These are phyloP conservation scores for Plebejus argus DNA, from an alignment of 2,888 invertebrate genomes.

Conservation along the genomic window DNA sequence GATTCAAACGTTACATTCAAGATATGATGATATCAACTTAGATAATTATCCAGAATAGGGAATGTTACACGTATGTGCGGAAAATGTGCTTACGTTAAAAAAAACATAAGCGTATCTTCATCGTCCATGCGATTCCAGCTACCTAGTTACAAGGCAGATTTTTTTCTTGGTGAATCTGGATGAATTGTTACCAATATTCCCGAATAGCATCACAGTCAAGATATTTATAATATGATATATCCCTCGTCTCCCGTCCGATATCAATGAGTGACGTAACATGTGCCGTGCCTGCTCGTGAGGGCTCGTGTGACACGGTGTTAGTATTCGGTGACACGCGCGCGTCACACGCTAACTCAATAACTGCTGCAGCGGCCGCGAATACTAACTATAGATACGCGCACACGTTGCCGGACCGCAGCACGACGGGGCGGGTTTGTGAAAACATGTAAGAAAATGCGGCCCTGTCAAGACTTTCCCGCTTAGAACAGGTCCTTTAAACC, in stretches of 20 bases:
- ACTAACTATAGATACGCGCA: neutral
- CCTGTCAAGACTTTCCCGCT: too few species aligned
- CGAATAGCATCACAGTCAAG: too few species aligned
- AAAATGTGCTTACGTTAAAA: too few species aligned
- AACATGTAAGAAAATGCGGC: too few species aligned
- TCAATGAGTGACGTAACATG: neutral
- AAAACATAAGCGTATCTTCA: neutral
- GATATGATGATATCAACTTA: neutral
- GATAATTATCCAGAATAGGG: too few species aligned
- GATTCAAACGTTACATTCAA: neutral
- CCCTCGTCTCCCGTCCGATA: neutral
- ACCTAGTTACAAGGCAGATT: neutral
- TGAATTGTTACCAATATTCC: too few species aligned
- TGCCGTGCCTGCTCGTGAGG: neutral
- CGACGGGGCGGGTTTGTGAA: too few species aligned
- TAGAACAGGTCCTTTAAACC: too few species aligned
- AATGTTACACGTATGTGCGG: too few species aligned
- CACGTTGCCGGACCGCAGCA: neutral
- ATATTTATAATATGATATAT: neutral
- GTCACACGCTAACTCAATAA: neutral
- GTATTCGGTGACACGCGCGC: neutral
- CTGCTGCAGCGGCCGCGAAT: neutral
- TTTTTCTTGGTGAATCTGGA: neutral
- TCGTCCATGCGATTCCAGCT: neutral
- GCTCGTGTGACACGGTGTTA: neutral